Evolutionary conservation across 2,888 invertebrate genomes (phyloP).

Genomic region (Caenorhabditis sp.): DNA sequence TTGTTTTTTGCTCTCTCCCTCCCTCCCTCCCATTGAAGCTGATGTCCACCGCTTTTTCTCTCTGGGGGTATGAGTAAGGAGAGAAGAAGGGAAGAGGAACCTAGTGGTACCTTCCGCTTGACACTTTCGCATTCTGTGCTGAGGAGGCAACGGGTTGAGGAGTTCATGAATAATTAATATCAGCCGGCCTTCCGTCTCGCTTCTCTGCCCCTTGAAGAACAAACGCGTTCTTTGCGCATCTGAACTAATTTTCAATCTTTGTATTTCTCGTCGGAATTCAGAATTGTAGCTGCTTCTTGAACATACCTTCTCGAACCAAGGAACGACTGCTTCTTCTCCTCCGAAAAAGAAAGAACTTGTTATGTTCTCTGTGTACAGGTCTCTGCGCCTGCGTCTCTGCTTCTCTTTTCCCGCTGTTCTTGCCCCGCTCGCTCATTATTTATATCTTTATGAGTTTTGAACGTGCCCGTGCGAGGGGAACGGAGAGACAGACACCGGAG

Average conservation of each 20-base stretch:
- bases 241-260: conserved; percentile 28
- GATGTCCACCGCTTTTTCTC: not conserved
- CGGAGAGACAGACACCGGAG: conserved; percentile 35
- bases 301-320: too few relatives aligned
- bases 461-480: conserved; percentile 24
- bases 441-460: conserved; percentile 62
- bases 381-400: conserved; percentile 24
- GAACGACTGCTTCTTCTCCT: conserved; percentile 8
- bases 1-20: conserved; percentile 4
- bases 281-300: too few relatives aligned
- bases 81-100: not conserved
- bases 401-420: conserved; percentile 15
- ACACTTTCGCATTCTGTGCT: conserved; percentile 40
- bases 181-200: conserved; percentile 41
- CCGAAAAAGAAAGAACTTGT: conserved; percentile 58
- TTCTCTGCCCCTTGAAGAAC: not conserved
- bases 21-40: too few relatives aligned
- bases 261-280: too few relatives aligned
- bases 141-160: conserved; percentile 28
- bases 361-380: conserved; percentile 59
- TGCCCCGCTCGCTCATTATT: conserved; percentile 50
- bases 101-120: conserved; percentile 12
- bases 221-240: conserved; percentile 33
- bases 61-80: not conserved
- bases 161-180: conserved; percentile 63